Evolutionary conservation across 2,888 invertebrate genomes (phyloP).

Genomic region (Cryptocephalus moraei): DNA sequence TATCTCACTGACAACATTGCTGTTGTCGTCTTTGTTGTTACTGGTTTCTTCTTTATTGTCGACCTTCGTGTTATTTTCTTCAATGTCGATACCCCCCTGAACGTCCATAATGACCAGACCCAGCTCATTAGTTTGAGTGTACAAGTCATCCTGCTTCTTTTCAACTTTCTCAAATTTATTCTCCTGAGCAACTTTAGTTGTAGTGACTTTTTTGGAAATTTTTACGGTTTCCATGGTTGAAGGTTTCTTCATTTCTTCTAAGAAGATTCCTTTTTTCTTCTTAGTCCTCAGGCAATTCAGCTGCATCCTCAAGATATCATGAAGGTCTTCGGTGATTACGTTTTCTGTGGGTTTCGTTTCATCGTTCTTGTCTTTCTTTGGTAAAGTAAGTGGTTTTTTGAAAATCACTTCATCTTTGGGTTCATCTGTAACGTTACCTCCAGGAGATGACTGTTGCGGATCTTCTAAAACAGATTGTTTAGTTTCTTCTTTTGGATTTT

Average conservation of each 20-base stretch:
- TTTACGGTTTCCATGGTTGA: not conserved
- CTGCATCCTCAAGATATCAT: constrained; percentile 23
- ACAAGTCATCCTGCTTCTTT: constrained; percentile 3
- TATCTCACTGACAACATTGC: constrained; percentile 16
- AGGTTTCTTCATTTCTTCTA: not conserved
- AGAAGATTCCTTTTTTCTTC: constrained; percentile 8
- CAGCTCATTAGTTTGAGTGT: constrained; percentile 14
- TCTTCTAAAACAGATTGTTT: no score
- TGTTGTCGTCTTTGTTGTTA: constrained; percentile 9
- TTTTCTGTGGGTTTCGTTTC: not conserved
- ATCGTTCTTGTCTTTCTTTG: not conserved
- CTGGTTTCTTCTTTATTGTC: constrained; percentile 7
- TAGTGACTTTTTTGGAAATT: not conserved
- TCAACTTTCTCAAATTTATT: not conserved
- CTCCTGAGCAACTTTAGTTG: not conserved
- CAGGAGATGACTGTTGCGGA: no score
- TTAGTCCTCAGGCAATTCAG: constrained; percentile 21
- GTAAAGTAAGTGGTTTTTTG: not conserved
- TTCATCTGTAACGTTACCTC: no score
- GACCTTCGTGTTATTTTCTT: constrained; percentile 1
- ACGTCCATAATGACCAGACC: constrained; percentile 15
- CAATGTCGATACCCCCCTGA: constrained; percentile 15
- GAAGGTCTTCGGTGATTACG: constrained; percentile 11
- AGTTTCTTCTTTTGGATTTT: no score
- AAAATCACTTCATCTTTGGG: not conserved